A percentile compares a stretch with the other conserved stretches of the same genome.
Evolutionary conservation across 1,140 invertebrate species (phyloP).

Genomic region (Heterodera carotae): DNA sequence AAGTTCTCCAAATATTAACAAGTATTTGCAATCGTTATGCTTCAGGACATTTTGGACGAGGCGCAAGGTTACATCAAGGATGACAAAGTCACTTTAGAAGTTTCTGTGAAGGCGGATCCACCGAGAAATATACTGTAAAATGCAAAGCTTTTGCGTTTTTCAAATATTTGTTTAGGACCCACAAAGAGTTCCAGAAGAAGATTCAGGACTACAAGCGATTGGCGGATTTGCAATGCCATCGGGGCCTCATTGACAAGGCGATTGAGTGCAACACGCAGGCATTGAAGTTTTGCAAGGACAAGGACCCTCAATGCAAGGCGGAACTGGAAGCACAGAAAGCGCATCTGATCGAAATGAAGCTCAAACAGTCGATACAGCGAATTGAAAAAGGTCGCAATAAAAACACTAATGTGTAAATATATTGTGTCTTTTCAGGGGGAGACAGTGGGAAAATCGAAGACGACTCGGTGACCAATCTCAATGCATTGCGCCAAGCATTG

Average conservation of each 20-base stretch:
- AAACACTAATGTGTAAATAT: conserved; percentile 34
- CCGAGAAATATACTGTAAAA: conserved; percentile 63
- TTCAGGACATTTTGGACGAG: conserved; percentile 64
- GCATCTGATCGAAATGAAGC: conserved; percentile 61
- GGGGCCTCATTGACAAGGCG: conserved; percentile 62
- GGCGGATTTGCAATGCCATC: conserved; percentile 60
- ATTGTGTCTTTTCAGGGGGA: conserved; percentile 39
- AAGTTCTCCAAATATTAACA: conserved; percentile 62
- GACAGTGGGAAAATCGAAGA: conserved; percentile 45
- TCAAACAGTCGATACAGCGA: conserved; percentile 62
- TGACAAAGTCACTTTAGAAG: conserved; percentile 61
- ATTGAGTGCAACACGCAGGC: conserved; percentile 62
- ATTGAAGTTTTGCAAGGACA: conserved; percentile 65
- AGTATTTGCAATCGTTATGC: background rate
- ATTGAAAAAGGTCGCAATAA: conserved; percentile 62
- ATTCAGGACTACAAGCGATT: conserved; percentile 63
- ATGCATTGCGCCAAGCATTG: conserved; percentile 48
- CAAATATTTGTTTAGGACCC: conserved; percentile 45
- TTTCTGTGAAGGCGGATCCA: conserved; percentile 62
- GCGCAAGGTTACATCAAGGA: conserved; percentile 64
- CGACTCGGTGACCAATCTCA: conserved; percentile 46
- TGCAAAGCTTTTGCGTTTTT: background rate
- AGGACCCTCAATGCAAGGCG: conserved; percentile 57
- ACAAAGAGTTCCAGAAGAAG: conserved; percentile 62
- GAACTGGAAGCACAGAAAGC: conserved; percentile 59